Conservation (phyloP, 2,888 invertebrate genomes). For the Perithous albicinctus region DNA sequence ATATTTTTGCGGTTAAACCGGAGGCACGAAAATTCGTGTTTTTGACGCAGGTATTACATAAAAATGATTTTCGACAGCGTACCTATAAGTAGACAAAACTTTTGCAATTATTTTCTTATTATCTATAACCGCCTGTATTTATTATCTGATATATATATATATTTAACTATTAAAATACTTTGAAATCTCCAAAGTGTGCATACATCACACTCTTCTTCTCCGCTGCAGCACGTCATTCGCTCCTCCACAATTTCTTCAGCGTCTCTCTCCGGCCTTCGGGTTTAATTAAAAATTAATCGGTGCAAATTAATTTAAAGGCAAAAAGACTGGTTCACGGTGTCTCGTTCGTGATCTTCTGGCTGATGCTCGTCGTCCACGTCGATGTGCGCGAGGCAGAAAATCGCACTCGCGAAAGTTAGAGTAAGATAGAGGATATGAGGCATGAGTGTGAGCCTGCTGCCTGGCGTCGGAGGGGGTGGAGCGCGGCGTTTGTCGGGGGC, state of each 20-base stretch:
- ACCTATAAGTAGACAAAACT: not conserved
- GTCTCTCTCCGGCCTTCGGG: constrained; percentile 65
- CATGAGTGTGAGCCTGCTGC: constrained; percentile 43
- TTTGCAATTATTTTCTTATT: not conserved
- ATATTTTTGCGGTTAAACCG: too few relatives aligned
- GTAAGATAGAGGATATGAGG: constrained; percentile 55
- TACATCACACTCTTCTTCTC: not conserved
- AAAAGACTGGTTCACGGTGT: constrained; percentile 71
- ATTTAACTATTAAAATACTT: not conserved
- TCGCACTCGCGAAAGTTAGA: constrained; percentile 62
- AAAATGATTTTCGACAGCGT: too few relatives aligned
- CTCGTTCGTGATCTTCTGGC: constrained; percentile 49
- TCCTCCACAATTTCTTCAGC: constrained; percentile 56
- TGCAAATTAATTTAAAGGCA: constrained; percentile 84
- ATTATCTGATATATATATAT: not conserved
- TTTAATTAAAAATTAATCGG: constrained; percentile 84
- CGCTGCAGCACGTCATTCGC: not conserved
- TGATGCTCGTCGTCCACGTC: not conserved
- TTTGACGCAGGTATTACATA: too few relatives aligned
- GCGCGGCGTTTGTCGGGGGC: constrained; percentile 81
- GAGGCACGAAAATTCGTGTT: too few relatives aligned
- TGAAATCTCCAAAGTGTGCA: not conserved
- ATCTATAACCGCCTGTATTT: not conserved
- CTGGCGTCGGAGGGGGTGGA: constrained; percentile 78
- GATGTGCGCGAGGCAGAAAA: constrained; percentile 58